Conservation (phyloP, 2,888 invertebrate species). For the Liopterus haemorrhoidalis region DNA sequence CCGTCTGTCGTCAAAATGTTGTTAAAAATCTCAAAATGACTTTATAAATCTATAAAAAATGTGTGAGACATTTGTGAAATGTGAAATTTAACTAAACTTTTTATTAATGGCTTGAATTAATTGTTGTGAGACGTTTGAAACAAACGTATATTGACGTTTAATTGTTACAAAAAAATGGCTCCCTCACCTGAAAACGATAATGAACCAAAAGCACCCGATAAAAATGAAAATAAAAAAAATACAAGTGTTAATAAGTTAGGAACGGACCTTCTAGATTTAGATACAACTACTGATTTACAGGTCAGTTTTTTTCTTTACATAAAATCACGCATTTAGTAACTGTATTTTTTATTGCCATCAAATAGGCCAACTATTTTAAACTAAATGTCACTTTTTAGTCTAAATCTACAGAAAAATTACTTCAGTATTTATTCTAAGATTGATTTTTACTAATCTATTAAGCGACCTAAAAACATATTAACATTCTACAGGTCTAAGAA, state of each 20-base stretch:
- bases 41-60: constrained; percentile 14
- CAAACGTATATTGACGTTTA: constrained; percentile 10
- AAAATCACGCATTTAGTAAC: too few species aligned
- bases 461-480: constrained; percentile 12
- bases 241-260: too few species aligned
- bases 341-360: too few species aligned
- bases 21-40: constrained; percentile 15
- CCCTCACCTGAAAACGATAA: constrained; percentile 72
- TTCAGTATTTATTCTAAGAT: constrained; percentile 2
- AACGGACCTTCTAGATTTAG: too few species aligned
- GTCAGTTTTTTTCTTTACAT: constrained; percentile 5
- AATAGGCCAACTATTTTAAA: too few species aligned
- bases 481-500: constrained; percentile 17
- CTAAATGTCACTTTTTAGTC: too few species aligned
- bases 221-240: constrained; percentile 48
- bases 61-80: constrained; percentile 3
- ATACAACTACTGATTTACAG: constrained; percentile 14
- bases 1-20: constrained; percentile 20
- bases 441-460: constrained; percentile 13
- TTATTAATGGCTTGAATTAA: background rate
- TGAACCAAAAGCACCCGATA: constrained; percentile 70
- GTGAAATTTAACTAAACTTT: background rate
- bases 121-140: constrained; percentile 1
- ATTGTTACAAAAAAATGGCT: constrained; percentile 55
- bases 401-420: background rate